Base-by-base conservation (phyloP, 2,888 invertebrate species). In the Lithodes maja region DNA sequence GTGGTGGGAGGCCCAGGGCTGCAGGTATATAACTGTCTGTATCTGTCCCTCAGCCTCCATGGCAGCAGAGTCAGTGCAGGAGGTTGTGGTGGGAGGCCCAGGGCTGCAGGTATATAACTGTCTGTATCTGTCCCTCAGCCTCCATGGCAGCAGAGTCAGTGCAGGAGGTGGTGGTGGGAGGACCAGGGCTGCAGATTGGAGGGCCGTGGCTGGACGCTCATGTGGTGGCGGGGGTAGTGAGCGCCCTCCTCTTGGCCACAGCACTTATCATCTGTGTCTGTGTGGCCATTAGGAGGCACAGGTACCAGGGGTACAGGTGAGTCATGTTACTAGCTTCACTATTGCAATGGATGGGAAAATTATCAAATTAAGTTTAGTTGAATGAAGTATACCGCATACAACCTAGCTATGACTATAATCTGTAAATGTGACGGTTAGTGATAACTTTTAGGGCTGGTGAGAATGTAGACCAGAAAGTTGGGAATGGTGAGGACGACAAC, bases 181-280 rank as follows among this genome's bases (percentile, higher is more conserved):
- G 79, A 2, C 17, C 49, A 1, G 80, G 54, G 15, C n/a, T 53
- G n/a, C 75, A 71, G 3, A 33, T 74, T 1, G 83, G 77, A 2
- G 78, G 52, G 12, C 17, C 68, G 9, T 87, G 86, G 90, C 49
- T 91, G 55, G 90, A 90, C 74, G 90, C 89, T 2, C 91, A 91
- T 61, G 84, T 91, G 50, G 89, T 91, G 54, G 91, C 91, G 3
- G 91, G 91, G n/a, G 85, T 90, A 7, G 87, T 91, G 55, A 91
- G 91, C 68, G 91, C 91, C 5, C 85, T 91, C 49, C 86, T 91
- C 12, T 82, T 91, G n/a, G 81, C 90, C 33, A 74, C 85, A 7
- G 91, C 91, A 3, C 79, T 87, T 80, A 82, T 91, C 79, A 91
- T 91, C 79, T 91, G 91, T 83, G 87, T 90, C 74, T 90, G 91